These are phyloP conservation scores for Albula glossodonta DNA, from an alignment of 2,113 vertebrate species.

Conservation along the genomic window DNA sequence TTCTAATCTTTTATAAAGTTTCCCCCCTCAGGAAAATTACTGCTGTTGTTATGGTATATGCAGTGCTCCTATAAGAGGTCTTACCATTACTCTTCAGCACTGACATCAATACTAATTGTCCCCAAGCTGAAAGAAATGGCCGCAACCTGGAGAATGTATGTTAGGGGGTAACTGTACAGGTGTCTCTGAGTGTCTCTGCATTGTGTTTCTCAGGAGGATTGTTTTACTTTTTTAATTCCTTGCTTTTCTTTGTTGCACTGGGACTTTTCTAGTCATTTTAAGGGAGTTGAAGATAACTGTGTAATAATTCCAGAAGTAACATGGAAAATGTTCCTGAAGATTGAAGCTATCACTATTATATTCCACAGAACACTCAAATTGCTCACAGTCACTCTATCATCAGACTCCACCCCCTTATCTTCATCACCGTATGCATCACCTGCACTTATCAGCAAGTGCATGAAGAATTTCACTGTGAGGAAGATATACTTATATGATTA, in stretches of 20 bases:
- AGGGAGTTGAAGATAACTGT: background rate
- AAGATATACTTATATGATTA: background rate
- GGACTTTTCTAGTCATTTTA: background rate
- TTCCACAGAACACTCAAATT: background rate
- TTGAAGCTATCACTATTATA: background rate
- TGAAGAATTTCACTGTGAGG: background rate
- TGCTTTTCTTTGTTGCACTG: background rate
- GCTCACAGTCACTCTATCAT: background rate
- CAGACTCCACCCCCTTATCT: background rate
- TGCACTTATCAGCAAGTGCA: background rate
- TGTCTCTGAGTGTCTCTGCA: background rate
- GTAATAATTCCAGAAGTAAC: background rate
- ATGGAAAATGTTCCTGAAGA: background rate
- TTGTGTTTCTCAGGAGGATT: background rate
- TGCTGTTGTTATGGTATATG: background rate
- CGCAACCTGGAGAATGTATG: background rate
- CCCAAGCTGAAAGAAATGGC: background rate
- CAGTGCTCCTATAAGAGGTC: background rate
- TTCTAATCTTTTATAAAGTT: background rate
- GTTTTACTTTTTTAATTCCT: background rate
- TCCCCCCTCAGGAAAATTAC: background rate
- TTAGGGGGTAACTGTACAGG: background rate
- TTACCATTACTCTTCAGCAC: background rate
- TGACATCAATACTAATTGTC: slow-evolving; percentile 1
- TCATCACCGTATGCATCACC: background rate